These are phyloP conservation scores for Mythimna ferrago DNA, from an alignment of 2,888 invertebrate species.

Conservation along the genomic window DNA sequence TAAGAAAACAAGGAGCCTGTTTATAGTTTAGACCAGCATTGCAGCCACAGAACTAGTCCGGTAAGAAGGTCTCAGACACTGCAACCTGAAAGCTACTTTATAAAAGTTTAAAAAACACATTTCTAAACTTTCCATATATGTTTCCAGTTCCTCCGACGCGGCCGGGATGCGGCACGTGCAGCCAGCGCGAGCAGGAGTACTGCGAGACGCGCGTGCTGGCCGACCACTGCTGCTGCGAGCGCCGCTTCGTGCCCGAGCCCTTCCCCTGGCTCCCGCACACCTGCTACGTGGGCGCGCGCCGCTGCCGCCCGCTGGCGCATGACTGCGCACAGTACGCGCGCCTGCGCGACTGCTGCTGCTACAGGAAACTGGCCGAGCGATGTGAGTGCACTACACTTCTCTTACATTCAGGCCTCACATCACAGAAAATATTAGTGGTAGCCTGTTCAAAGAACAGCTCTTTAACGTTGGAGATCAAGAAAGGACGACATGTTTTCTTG, in stretches of 20 bases:
- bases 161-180: conserved; percentile 92
- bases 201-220: conserved; percentile 91
- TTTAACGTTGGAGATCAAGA: not conserved
- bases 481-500: not conserved
- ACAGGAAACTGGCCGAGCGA: conserved; percentile 89
- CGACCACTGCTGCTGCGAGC: conserved; percentile 90
- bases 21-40: too few relatives aligned
- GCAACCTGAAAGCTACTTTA: not conserved
- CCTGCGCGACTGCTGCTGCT: conserved; percentile 92
- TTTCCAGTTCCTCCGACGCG: conserved; percentile 73
- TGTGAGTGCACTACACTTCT: conserved; percentile 86
- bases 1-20: too few relatives aligned
- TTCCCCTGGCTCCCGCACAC: conserved; percentile 93
- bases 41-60: too few relatives aligned
- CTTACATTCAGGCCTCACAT: not conserved
- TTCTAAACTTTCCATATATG: not conserved
- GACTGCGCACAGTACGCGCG: conserved; percentile 92
- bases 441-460: too few relatives aligned
- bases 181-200: conserved; percentile 91
- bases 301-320: conserved; percentile 90
- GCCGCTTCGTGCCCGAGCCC: conserved; percentile 91
- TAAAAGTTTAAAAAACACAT: not conserved
- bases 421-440: not conserved
- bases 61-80: not conserved
- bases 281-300: conserved; percentile 91